Base-by-base conservation (phyloP, 2,888 invertebrate genomes). In the Mimas tiliae region DNA sequence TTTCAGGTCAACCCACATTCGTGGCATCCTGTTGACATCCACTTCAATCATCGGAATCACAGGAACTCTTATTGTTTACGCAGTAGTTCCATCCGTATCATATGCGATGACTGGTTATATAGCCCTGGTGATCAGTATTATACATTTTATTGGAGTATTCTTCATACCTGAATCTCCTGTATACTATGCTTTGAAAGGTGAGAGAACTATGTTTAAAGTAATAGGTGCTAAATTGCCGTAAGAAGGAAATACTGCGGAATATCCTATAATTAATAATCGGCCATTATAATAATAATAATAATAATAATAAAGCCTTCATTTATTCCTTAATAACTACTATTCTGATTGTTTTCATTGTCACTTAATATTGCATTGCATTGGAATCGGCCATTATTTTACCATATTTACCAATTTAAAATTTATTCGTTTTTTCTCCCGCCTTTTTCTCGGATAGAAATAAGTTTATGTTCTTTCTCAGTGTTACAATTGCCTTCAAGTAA, bases 151-250 rank as follows among this genome's bases (percentile, higher is more conserved):
- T 4, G 71, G 74, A 3, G 62, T 83, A 3, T 70, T 73, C 19
- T 78, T 81, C 27, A 71, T 84, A 4, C 84, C 86, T 0, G 86
- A 86, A 66, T 82, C 84, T 16, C 86, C 86, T 0, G 78, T 82
- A 0, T 86, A 74, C 67, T 68, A 77, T 63, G 78, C 77, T 51
- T 80, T 85, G 73, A 81, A 80, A 78, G 83, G 86, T 85, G 68
- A 65, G 53, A 11, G 52, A 21, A 19, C 7, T 53, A n/a, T n/a
- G n/a, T 64, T 3, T 34, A 11, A 16, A 12, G 4, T 16, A 19
- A 50, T 19, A 50, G 9, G 3, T 50, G 19, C 11, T 50, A 11
- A 19, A 11, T 7, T 50, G 16, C 48, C n/a, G 0, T n/a, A 47
- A n/a, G 47, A n/a, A 14, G 47, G 47, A 14, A 47, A 14, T 47